Evolutionary conservation across 2,888 invertebrate species (phyloP).

Genomic region (Caenorhabditis sp.): DNA sequence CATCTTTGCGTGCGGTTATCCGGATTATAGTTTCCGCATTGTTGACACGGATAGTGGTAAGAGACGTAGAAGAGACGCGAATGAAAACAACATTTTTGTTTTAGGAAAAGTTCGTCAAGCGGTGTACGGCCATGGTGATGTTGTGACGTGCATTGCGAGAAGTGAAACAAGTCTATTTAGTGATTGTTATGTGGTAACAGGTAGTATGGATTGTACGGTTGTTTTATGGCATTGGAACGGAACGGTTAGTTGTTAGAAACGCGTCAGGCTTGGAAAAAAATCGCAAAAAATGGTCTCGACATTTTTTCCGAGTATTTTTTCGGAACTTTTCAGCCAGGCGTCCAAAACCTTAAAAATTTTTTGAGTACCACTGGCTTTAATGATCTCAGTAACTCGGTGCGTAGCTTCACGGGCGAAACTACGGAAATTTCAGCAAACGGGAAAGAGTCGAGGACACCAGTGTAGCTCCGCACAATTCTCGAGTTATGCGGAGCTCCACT

Average conservation of each 20-base stretch:
- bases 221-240: slow-evolving; percentile 96
- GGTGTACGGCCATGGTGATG: slow-evolving; percentile 97
- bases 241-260: slow-evolving; percentile 75
- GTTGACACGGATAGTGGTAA: slow-evolving; percentile 93
- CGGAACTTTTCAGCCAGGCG: no score
- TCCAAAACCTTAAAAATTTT: no score
- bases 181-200: slow-evolving; percentile 97
- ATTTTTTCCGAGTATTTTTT: no score
- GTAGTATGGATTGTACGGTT: slow-evolving; percentile 96
- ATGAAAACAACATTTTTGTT: slow-evolving; percentile 53
- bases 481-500: no score
- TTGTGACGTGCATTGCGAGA: slow-evolving; percentile 94
- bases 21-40: slow-evolving; percentile 98
- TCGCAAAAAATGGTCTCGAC: neutral
- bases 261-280: no score
- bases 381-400: no score
- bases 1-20: slow-evolving; percentile 96
- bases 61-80: no score
- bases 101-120: slow-evolving; percentile 96
- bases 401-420: no score
- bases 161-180: slow-evolving; percentile 99
- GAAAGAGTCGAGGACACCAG: no score
- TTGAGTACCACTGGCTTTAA: no score
- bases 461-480: no score
- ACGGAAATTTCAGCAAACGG: no score